Base-by-base conservation (phyloP, 2,888 invertebrate genomes). In the Acleris laterana region DNA sequence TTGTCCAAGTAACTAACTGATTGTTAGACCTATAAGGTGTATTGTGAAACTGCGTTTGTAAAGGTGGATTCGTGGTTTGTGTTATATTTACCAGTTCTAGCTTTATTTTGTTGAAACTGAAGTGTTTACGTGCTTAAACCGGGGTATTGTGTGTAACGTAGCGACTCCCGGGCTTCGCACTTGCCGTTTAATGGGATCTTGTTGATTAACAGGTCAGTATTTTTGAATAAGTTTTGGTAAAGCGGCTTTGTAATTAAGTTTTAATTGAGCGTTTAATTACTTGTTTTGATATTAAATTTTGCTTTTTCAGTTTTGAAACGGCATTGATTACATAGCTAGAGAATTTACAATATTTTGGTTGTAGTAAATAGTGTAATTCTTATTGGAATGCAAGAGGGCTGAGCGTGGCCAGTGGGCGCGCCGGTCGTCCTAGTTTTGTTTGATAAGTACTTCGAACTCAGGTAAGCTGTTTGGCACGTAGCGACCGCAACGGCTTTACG, bases 121-220 rank as follows among this genome's bases (percentile, higher is more conserved):
- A 85, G 87, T 91, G 91, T 91, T 91, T 91, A 90, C 87, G 89
- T 90, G 87, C 83, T 83, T 75, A 83, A 80, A 85, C 82, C 82
- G 77, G 82, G 84, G 85, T 83, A 81, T 84, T 72, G 81, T 77
- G 77, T 78, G 73, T 75, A 77, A 75, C 75, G 72, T 77, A 73
- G 79, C 78, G 78, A 78, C 82, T 80, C 80, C 79, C 79, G 79
- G 85, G 79, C 79, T 79, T 78, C 80, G 77, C 79, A 81, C 78
- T 86, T 76, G 81, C 80, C 83, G 82, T 86, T 91, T 90, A 87
- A 92, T 92, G 92, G 90, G 92, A 91, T 89, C 86, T 91, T 90
- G 90, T 85, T 92, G 85, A 90, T 83, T 80, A 82, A 84, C 85
- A 91, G 91, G 91, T 91, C 79, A 80, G 85, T 72, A 66, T 66